These are phyloP conservation scores for Orycteropus afer DNA, from an alignment of 2,113 vertebrate genomes.

Conservation along the genomic window DNA sequence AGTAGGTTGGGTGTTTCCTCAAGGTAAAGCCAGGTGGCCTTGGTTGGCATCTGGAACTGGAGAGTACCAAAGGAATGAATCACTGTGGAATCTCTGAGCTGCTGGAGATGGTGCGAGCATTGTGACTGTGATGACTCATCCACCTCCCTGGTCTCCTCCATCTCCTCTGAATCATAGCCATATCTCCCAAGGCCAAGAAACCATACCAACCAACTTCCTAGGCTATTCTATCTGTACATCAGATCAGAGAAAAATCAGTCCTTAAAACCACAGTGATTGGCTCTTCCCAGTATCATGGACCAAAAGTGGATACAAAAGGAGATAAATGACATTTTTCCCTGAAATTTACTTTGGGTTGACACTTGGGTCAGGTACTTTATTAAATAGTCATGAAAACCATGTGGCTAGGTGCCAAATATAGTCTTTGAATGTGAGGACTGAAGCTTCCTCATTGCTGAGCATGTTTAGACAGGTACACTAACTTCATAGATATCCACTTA, in stretches of 20 bases:
- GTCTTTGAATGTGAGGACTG: not conserved
- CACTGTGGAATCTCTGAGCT: not conserved
- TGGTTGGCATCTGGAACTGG: not conserved
- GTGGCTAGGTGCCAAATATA: not conserved
- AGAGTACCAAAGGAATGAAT: not conserved
- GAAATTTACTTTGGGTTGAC: constrained; percentile 46
- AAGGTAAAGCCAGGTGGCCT: not conserved
- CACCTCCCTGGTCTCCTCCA: not conserved
- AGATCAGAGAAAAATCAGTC: not conserved
- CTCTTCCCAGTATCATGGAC: not conserved
- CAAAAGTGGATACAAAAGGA: not conserved
- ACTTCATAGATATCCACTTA: constrained; percentile 10
- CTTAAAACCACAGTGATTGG: not conserved
- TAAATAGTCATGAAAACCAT: not conserved
- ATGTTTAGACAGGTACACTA: not conserved
- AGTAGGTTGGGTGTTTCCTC: not conserved
- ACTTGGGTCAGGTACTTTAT: constrained; percentile 21
- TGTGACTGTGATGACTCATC: not conserved
- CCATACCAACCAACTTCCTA: not conserved
- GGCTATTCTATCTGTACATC: not conserved
- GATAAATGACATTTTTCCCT: not conserved
- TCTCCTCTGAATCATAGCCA: not conserved
- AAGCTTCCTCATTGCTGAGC: constrained; percentile 25
- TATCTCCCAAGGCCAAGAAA: not conserved
- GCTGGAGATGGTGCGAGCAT: too few relatives aligned